Conservation (phyloP, 2,888 invertebrate genomes). For the Phortica okadai region DNA sequence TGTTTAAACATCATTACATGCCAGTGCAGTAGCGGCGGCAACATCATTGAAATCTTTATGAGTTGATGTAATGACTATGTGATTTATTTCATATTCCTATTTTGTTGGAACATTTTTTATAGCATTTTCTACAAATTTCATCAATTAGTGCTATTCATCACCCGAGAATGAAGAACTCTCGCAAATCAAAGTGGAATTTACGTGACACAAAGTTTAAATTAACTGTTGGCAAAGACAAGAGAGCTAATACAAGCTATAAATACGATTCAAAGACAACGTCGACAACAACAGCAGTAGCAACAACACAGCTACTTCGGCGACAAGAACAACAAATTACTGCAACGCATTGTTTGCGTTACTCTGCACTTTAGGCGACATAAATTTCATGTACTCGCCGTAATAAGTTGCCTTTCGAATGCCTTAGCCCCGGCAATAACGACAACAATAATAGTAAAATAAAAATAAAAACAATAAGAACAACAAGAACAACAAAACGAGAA, state of each 20-base stretch:
- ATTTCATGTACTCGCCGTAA: slow-evolving; percentile 52
- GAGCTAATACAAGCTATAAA: background rate
- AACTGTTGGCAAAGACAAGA: slow-evolving; percentile 14
- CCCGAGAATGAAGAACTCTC: background rate
- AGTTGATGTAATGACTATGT: background rate
- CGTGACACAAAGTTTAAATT: slow-evolving; percentile 21
- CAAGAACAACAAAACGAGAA: slow-evolving; percentile 28
- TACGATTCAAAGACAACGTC: slow-evolving; percentile 29
- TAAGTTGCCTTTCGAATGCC: slow-evolving; percentile 10
- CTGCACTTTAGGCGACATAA: slow-evolving; percentile 60
- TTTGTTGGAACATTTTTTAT: background rate
- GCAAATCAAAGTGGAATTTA: slow-evolving; percentile 16
- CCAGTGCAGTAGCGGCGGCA: background rate
- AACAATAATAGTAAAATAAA: background rate
- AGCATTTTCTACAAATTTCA: background rate
- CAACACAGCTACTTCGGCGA: slow-evolving; percentile 6
- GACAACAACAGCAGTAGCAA: slow-evolving; percentile 29
- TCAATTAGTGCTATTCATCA: background rate
- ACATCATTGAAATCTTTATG: background rate
- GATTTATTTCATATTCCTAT: background rate
- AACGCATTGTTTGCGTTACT: slow-evolving; percentile 68
- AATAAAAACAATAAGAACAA: slow-evolving; percentile 9
- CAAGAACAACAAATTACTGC: slow-evolving; percentile 66
- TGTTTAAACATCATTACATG: background rate
- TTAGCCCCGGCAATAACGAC: background rate